These are phyloP conservation scores for Archegozetes longisetosus DNA, from an alignment of 1,140 invertebrate species.

Conservation along the genomic window DNA sequence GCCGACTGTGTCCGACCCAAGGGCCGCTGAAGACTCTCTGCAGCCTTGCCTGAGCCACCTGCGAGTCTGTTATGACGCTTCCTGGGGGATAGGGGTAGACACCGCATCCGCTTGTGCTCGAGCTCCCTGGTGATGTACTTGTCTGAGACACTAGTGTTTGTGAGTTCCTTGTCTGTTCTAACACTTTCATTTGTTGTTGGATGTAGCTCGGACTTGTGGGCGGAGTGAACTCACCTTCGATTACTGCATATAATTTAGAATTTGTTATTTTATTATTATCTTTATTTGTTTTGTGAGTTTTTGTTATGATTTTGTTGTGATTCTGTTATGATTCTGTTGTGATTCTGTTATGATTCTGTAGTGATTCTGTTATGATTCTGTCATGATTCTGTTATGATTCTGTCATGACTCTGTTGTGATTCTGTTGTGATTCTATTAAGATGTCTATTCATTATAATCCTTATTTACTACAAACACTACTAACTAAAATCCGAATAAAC, in stretches of 20 bases:
- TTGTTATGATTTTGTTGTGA: too few relatives aligned
- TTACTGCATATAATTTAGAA: slow-evolving; percentile 26
- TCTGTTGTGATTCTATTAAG: too few relatives aligned
- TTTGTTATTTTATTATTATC: neutral
- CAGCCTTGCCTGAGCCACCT: slow-evolving; percentile 19
- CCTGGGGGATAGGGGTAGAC: neutral
- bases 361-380: too few relatives aligned
- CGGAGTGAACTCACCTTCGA: slow-evolving; percentile 36
- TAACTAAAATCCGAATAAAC: neutral
- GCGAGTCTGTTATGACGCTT: neutral
- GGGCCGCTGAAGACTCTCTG: slow-evolving; percentile 53
- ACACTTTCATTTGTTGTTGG: slow-evolving; percentile 42
- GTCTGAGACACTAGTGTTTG: neutral
- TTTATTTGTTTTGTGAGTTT: too few relatives aligned
- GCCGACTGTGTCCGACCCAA: slow-evolving; percentile 82
- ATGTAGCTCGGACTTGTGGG: slow-evolving; percentile 34
- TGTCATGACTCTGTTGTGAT: too few relatives aligned
- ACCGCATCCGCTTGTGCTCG: neutral
- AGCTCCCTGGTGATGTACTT: neutral
- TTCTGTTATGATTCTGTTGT: too few relatives aligned
- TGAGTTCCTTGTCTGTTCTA: slow-evolving; percentile 29
- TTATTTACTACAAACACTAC: too few relatives aligned
- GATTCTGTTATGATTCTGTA: too few relatives aligned
- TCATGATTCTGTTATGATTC: too few relatives aligned
- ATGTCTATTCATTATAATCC: too few relatives aligned